A percentile compares a stretch with the other conserved stretches of the same genome.
Conservation (phyloP, 2,888 invertebrate genomes). For the Petrolisthes manimaculis region DNA sequence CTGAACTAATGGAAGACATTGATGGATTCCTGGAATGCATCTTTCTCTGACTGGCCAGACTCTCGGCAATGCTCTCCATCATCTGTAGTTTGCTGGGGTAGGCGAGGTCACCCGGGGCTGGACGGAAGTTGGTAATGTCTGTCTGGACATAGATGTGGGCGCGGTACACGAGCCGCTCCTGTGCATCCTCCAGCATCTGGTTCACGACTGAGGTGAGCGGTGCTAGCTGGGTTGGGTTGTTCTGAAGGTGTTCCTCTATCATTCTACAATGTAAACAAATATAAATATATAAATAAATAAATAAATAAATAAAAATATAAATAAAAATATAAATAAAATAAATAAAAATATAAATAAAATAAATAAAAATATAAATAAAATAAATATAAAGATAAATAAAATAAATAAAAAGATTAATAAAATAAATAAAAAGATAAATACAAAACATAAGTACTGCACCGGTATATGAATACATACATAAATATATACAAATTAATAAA, state of each 20-base stretch:
- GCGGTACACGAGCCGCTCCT: slow-evolving; percentile 95
- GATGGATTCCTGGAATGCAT: slow-evolving; percentile 75
- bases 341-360: neutral
- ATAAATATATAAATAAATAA: too few species aligned
- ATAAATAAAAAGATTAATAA: too few species aligned
- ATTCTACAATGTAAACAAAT: slow-evolving; percentile 72
- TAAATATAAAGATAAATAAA: too few species aligned
- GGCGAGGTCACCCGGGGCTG: slow-evolving; percentile 94
- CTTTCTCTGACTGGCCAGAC: slow-evolving; percentile 66
- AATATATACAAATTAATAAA: neutral
- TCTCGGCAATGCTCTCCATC: slow-evolving; percentile 83
- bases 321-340: neutral
- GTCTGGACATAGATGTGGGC: slow-evolving; percentile 93
- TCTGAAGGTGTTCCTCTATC: slow-evolving; percentile 89
- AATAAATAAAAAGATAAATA: too few species aligned
- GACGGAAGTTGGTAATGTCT: slow-evolving; percentile 83
- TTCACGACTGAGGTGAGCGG: slow-evolving; percentile 84
- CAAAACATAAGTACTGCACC: too few species aligned
- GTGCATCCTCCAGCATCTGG: slow-evolving; percentile 92
- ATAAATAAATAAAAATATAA: too few species aligned
- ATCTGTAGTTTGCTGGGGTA: slow-evolving; percentile 97
- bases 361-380: neutral
- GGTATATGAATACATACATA: too few species aligned
- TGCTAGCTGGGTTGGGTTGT: slow-evolving; percentile 80
- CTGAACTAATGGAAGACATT: slow-evolving; percentile 78